Percentiles rank a stretch among this genome's conserved stretches.
Evolutionary conservation across 2,797 vertebrate species (phyloP).

Genomic region (Chiroxiphia lanceolata): DNA sequence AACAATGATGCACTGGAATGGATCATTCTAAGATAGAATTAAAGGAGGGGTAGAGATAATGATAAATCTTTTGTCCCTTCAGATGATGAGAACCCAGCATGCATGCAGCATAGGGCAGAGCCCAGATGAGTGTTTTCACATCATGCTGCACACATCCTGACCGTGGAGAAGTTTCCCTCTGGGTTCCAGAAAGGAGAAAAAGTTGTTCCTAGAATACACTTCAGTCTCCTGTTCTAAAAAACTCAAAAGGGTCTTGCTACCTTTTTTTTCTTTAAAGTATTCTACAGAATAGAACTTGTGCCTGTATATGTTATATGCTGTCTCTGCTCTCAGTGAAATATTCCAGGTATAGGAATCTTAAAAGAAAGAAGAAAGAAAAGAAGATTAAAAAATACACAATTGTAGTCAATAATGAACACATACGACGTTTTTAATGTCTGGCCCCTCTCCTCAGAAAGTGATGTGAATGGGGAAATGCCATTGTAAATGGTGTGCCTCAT

Average conservation of each 20-base stretch:
- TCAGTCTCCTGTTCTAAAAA: neutral
- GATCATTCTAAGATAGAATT: neutral
- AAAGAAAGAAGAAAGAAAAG: neutral
- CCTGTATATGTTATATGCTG: neutral
- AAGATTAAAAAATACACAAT: neutral
- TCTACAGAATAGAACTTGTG: neutral
- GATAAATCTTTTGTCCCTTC: neutral
- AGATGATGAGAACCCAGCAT: neutral
- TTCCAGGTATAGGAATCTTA: neutral
- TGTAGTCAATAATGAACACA: neutral
- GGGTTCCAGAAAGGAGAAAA: neutral
- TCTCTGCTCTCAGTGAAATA: neutral
- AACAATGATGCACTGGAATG: neutral
- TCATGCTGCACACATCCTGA: neutral
- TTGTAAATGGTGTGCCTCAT: neutral
- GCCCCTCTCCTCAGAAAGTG: neutral
- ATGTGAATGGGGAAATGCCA: neutral
- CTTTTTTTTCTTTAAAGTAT: neutral
- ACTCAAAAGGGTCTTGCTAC: neutral
- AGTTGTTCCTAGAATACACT: neutral
- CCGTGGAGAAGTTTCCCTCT: neutral
- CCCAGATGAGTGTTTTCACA: neutral
- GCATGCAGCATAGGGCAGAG: neutral
- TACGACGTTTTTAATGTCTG: neutral
- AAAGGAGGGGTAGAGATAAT: neutral